phyloP scores from a whole-genome alignment of 2,113 vertebrate species.

The Ivindomyrus marchei region DNA sequence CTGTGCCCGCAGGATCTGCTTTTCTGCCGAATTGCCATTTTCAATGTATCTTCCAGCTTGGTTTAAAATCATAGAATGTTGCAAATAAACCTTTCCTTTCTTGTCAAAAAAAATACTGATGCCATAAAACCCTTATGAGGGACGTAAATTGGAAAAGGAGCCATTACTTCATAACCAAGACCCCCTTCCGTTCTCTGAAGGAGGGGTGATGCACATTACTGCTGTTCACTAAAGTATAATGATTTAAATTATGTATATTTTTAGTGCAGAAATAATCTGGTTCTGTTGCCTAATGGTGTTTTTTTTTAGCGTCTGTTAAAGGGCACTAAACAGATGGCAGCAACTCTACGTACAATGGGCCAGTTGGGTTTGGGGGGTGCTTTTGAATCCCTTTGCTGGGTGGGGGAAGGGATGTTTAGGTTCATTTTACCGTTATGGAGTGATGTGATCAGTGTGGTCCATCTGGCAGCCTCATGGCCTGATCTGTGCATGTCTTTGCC shows the following conservation, averaged over 20 bases:
- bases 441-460: not conserved
- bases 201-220: not conserved
- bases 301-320: not conserved
- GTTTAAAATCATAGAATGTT: not conserved
- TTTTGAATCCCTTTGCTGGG: not conserved
- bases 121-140: not conserved
- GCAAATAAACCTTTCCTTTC: not conserved
- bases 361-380: not conserved
- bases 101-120: not conserved
- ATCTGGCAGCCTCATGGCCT: not conserved
- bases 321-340: not conserved
- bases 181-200: not conserved
- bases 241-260: constrained; percentile 13
- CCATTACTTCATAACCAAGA: not conserved
- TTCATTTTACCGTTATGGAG: not conserved
- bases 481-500: not conserved
- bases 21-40: not conserved
- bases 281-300: constrained; percentile 5
- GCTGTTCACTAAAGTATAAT: not conserved
- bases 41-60: not conserved
- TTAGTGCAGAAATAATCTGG: not conserved
- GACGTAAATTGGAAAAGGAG: not conserved
- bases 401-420: not conserved
- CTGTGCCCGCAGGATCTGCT: not conserved
- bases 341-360: not conserved